phyloP scores from a whole-genome alignment of 2,888 invertebrate species.

The Campoplex nolae region DNA sequence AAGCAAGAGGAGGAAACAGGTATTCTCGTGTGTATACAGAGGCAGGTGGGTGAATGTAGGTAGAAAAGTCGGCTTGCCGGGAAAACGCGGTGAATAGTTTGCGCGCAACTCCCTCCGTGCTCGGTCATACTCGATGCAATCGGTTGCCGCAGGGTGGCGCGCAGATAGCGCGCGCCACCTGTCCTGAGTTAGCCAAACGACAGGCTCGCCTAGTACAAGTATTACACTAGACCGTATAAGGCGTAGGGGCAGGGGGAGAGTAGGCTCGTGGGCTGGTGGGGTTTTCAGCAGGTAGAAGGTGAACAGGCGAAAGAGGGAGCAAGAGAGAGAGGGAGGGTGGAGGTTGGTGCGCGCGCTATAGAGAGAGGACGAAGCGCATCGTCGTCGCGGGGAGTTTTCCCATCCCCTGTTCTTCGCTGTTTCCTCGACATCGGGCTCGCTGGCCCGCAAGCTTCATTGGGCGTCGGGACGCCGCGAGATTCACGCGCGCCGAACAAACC shows the following conservation, averaged over 20 bases:
- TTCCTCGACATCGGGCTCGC: conserved; percentile 54
- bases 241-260: conserved; percentile 6
- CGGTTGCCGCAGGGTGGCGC: conserved; percentile 50
- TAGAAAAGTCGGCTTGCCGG: conserved; percentile 56
- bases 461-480: conserved; percentile 80
- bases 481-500: conserved; percentile 71
- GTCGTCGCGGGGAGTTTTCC: conserved; percentile 50
- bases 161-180: conserved; percentile 10
- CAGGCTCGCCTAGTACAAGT: neutral
- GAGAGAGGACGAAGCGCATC: conserved; percentile 66
- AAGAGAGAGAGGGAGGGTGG: conserved; percentile 32
- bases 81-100: conserved; percentile 55
- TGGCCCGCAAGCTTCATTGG: conserved; percentile 76
- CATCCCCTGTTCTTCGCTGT: conserved; percentile 56
- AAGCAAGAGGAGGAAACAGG: neutral
- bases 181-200: neutral
- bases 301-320: conserved; percentile 41
- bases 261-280: conserved; percentile 41
- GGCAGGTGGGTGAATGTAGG: conserved; percentile 10
- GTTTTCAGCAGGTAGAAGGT: conserved; percentile 59
- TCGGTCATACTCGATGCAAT: conserved; percentile 61
- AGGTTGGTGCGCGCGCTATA: conserved; percentile 50
- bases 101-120: conserved; percentile 43
- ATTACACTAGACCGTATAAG: too few species aligned
- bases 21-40: neutral